phyloP scores from a whole-genome alignment of 2,113 vertebrate genomes.

The Lota lota region DNA sequence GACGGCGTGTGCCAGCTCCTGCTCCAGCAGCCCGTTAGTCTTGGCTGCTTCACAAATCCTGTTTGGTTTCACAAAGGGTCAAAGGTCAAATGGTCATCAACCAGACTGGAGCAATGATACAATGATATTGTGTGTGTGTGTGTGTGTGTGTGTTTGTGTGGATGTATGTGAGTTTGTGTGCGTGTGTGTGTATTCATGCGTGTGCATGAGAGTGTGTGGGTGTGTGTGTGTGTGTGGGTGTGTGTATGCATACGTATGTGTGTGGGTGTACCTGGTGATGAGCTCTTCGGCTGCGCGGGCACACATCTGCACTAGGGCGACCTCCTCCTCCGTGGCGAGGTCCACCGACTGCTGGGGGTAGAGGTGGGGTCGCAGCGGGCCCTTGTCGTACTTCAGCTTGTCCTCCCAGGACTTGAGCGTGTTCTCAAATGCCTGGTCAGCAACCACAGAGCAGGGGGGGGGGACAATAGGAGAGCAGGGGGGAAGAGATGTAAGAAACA shows the following conservation, averaged over 20 bases:
- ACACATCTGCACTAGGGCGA: constrained; percentile 83
- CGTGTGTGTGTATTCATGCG: not conserved
- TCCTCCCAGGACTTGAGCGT: constrained; percentile 98
- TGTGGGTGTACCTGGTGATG: constrained; percentile 81
- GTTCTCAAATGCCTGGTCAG: constrained; percentile 90
- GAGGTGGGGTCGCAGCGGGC: constrained; percentile 85
- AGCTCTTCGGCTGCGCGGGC: constrained; percentile 92
- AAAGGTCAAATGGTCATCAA: not conserved
- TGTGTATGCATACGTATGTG: not conserved
- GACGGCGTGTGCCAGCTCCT: constrained; percentile 95
- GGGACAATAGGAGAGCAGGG: not conserved
- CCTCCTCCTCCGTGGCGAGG: constrained; percentile 88
- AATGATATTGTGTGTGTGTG: not conserved
- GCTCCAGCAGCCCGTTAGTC: constrained; percentile 88
- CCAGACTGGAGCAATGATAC: not conserved
- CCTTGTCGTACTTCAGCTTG: constrained; percentile 92
- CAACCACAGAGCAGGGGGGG: not conserved
- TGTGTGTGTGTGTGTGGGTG: not conserved
- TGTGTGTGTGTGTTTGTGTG: not conserved
- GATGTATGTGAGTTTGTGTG: not conserved
- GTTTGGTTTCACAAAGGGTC: constrained; percentile 13
- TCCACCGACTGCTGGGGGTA: constrained; percentile 90
- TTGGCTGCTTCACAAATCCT: constrained; percentile 98
- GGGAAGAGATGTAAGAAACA: too few species aligned
- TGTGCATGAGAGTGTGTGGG: not conserved